Base-by-base conservation (phyloP, 2,797 vertebrate species). In the Crypturellus tataupa region DNA sequence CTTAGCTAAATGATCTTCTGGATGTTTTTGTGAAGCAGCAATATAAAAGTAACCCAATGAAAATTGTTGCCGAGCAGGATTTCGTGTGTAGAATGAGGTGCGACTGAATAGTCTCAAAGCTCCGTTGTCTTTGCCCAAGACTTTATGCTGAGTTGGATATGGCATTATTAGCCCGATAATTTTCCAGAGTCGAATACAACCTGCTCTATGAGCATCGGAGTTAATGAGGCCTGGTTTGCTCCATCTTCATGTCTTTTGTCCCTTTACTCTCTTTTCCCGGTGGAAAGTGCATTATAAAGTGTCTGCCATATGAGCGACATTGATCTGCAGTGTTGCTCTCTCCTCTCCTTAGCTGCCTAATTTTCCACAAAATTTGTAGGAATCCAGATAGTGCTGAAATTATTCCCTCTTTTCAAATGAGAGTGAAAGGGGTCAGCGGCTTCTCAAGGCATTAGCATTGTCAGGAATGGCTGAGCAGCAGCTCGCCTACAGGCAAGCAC, bases 71-170 rank as follows among this genome's bases (percentile, higher is more conserved):
- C 33, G 11, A 77, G 14, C 15, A n/a, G 10, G 47, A 68, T 70
- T 87, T 47, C 47, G 46, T 0, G 0, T 10, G 27, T 64, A 12
- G 3, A 35, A 44, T 7, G 1, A 7, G 12, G n/a, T 9, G n/a
- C 33, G 42, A 73, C 31, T 70, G 35, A 84, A 47, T 6, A 81
- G 24, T 23, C 49, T 76, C 33, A 44, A 69, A 72, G 3, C 10
- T 85, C 24, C 42, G 7, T 24, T 76, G 3, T 64, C 84, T 82
- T 88, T 37, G 62, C 59, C 21, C 39, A 77, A 79, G 55, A 51
- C 13, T 62, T 81, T 67, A 58, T 53, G 35, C 53, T 65, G 47
- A 78, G 31, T 33, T 85, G 39, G 39, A 84, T 71, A 47, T 70
- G 35, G 64, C 40, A 19, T 80, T 89, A 82, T 56, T 80, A 64